Base-by-base conservation (phyloP, 2,797 vertebrate species). In the Coregonus suidteri region DNA sequence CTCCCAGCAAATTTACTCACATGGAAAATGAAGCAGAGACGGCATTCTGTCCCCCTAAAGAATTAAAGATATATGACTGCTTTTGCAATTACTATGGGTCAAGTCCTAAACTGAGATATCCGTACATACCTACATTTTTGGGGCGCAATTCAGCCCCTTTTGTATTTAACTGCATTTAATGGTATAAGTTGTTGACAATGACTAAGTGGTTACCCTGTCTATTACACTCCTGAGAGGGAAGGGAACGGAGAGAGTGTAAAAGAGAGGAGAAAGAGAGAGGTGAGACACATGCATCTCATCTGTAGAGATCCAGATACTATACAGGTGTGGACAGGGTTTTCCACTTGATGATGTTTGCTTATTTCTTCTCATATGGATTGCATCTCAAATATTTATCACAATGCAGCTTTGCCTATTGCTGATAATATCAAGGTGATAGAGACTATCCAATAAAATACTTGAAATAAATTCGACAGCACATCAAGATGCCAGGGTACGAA, bases 61-160 rank as follows among this genome's bases (percentile, higher is more conserved):
- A 93, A 91, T 90, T 88, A 84, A 90, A 91, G 86, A 93, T 94
- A 91, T 91, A 91, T 91, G 90, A 87, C 90, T 92, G 91, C 87
- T 90, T 91, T 93, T 90, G 86, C 91, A 94, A 91, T 91, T 91
- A 92, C 91, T 90, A 86, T 77, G 89, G 91, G 91, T 92, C 92
- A 91, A 77, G 77, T 88, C 86, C 87, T 91, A 90, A 92, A 92
- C 89, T 88, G 88, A 91, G 89, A 91, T 90, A 84, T 86, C 87
- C 87, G 91, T 89, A 91, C 91, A 92, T 89, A 78, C 85, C 86
- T 89, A 79, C 86, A 90, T 92, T 83, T 83, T 91, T 90, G 83
- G 83, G 81, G 37, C 84, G 81, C 71, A 77, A 70, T 35, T 34
- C 67, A 74, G 75, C 79, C 79, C 75, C 80, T n/a, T 70, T 74